These are phyloP conservation scores for Tetragnatha versicolor DNA, from an alignment of 1,140 invertebrate genomes.

Conservation along the genomic window DNA sequence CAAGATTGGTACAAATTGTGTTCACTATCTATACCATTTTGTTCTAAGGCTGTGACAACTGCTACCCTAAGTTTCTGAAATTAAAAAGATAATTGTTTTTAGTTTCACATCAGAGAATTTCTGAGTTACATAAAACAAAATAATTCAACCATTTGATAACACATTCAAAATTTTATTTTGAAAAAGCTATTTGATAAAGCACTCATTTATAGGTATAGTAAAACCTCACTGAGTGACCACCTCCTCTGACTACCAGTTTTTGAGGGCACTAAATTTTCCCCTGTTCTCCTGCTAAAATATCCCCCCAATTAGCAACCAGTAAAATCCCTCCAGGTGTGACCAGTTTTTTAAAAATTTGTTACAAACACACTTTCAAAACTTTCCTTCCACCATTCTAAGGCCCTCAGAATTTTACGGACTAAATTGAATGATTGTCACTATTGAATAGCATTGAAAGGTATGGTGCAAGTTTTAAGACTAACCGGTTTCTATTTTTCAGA, in stretches of 20 bases:
- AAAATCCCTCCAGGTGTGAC: no score
- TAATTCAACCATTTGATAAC: not conserved
- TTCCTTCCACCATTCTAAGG: no score
- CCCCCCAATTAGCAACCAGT: no score
- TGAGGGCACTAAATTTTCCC: no score
- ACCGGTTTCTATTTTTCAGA: no score
- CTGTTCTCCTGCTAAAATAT: no score
- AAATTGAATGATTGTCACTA: no score
- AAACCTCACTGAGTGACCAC: not conserved
- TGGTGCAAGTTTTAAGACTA: no score
- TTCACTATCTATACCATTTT: not conserved
- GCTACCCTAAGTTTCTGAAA: slow-evolving; percentile 34
- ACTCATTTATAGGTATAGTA: not conserved
- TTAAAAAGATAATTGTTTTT: not conserved
- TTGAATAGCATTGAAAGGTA: no score
- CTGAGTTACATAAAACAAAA: not conserved
- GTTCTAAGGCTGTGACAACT: slow-evolving; percentile 31
- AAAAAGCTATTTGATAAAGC: not conserved
- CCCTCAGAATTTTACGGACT: no score
- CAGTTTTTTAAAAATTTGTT: no score
- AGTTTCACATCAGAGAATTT: not conserved
- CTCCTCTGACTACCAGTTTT: not conserved
- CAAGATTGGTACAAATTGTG: slow-evolving; percentile 21
- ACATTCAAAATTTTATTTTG: not conserved
- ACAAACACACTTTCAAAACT: no score